Base-by-base conservation (phyloP, 2,797 vertebrate species). In the Staurois parvus region DNA sequence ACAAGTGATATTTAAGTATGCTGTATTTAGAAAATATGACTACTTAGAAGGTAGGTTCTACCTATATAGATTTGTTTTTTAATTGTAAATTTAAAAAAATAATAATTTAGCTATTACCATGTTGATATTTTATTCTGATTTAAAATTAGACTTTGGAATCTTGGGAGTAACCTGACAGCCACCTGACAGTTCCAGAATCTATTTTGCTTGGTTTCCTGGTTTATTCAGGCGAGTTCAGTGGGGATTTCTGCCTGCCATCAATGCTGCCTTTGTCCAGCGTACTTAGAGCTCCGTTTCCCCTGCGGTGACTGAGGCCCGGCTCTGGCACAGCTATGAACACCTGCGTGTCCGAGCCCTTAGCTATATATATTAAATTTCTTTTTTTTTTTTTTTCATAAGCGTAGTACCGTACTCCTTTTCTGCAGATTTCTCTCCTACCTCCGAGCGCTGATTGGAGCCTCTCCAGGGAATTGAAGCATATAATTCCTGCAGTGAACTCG, bases 391-490 rank as follows among this genome's bases (percentile, higher is more conserved):
- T 45, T 45, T 11, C 21, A 59, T 24, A 59, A 59, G 26, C 64
- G 29, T 29, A 28, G 26, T 13, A 66, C n/a, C 26, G 64, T 29
- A 29, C 64, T 66, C 28, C 28, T 10, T 66, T 66, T 29, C 64
- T 29, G 26, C 64, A 66, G 9, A 66, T 66, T 66, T 66, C 64
- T 29, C 26, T 66, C 26, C 64, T 66, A 19, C 64, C 64, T 66
- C 64, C 11, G n/a, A 29, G n/a, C 64, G n/a, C 15, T 66, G 64
- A 29, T 66, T 66, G 64, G 26, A 66, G n/a, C 64, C 13, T 13
- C 64, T 66, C 64, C 64, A 66, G 64, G 64, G 64, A 66, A 26
- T 19, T 66, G 64, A 66, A 66, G 64, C n/a, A 66, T 73, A 42
- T 73, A 68, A 59, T 72, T 81, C 34, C 69, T 70, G 48, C 19